Evolutionary conservation across 1,140 invertebrate genomes (phyloP).

Genomic region (Papilio glaucus): DNA sequence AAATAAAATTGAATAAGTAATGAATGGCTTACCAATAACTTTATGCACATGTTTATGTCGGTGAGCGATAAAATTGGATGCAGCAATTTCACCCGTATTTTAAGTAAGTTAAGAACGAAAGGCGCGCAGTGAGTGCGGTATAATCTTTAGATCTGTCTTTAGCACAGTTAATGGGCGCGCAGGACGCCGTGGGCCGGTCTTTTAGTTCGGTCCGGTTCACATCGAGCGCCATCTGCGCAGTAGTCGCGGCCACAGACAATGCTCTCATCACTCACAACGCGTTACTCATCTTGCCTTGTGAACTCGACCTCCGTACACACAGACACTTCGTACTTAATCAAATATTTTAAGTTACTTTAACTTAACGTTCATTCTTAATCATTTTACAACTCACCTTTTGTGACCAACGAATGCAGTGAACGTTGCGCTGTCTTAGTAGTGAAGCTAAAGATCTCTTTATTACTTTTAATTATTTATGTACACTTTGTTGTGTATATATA

Average conservation of each 20-base stretch:
- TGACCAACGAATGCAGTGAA: no score
- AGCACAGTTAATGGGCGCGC: slow-evolving; percentile 47
- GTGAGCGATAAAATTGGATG: slow-evolving; percentile 18
- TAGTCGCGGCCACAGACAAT: slow-evolving; percentile 48
- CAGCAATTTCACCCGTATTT: not conserved
- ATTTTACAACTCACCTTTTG: no score
- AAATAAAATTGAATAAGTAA: slow-evolving; percentile 37
- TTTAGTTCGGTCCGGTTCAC: slow-evolving; percentile 39
- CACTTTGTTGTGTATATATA: no score
- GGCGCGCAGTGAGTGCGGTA: slow-evolving; percentile 37
- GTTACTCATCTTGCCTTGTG: slow-evolving; percentile 50
- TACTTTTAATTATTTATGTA: not conserved
- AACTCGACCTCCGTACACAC: not conserved
- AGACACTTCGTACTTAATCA: slow-evolving; percentile 5
- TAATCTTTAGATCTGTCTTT: slow-evolving; percentile 50
- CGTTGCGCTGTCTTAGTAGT: no score
- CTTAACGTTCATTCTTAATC: not conserved
- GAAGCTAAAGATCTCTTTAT: no score
- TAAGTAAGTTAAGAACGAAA: slow-evolving; percentile 36
- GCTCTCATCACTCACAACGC: slow-evolving; percentile 48
- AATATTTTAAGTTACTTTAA: not conserved
- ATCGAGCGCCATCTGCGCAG: slow-evolving; percentile 43
- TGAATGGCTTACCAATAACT: slow-evolving; percentile 25
- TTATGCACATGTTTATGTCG: slow-evolving; percentile 19
- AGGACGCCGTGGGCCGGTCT: slow-evolving; percentile 40